These are phyloP conservation scores for Chrysina gloriosa DNA, from an alignment of 2,888 invertebrate genomes.

Conservation along the genomic window DNA sequence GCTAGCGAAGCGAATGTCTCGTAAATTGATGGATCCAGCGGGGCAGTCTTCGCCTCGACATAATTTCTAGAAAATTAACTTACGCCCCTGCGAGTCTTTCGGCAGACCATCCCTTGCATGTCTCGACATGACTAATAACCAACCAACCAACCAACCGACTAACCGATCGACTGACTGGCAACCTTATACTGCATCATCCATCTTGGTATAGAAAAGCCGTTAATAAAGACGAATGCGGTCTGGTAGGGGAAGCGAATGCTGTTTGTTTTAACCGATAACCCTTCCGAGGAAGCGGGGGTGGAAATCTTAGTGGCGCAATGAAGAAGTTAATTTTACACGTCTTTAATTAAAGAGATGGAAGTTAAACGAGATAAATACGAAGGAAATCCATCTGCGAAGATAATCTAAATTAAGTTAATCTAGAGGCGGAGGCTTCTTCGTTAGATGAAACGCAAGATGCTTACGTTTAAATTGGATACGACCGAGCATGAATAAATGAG, in stretches of 20 bases:
- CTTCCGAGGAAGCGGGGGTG: not conserved
- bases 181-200: too few species aligned
- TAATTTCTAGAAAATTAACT: not conserved
- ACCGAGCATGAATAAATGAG: too few species aligned
- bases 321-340: constrained; percentile 23
- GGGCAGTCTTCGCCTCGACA: not conserved
- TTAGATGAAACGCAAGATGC: not conserved
- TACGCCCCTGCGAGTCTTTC: not conserved
- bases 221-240: not conserved
- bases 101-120: too few species aligned
- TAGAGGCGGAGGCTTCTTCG: not conserved
- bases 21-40: not conserved
- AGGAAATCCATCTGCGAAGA: constrained; percentile 5
- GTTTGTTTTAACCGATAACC: not conserved
- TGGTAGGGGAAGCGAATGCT: not conserved
- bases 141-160: not conserved
- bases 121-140: not conserved
- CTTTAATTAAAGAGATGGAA: constrained; percentile 23
- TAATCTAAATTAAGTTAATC: constrained; percentile 15
- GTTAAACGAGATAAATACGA: constrained; percentile 22
- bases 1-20: not conserved
- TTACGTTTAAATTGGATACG: not conserved
- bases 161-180: too few species aligned
- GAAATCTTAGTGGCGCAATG: not conserved
- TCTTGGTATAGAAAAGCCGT: not conserved